Base-by-base conservation (phyloP, 2,888 invertebrate species). In the Microctonus hyperodae region DNA sequence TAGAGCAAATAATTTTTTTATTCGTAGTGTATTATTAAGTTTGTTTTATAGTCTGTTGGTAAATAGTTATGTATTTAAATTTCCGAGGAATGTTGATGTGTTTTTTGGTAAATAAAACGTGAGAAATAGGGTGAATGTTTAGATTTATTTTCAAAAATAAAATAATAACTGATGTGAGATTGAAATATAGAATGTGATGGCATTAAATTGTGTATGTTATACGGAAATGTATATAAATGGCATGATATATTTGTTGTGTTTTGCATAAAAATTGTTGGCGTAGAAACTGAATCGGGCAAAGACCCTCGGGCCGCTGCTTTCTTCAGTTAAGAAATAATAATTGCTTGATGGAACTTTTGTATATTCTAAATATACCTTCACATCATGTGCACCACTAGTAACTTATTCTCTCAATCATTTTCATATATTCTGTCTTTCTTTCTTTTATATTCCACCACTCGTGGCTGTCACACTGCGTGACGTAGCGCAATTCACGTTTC, bases 381-480 rank as follows among this genome's bases (percentile, higher is more conserved):
- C 40, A 22, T 33, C 35, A 44, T 48, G 16, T 56, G 40, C n/a
- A n/a, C n/a, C n/a, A n/a, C n/a, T n/a, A n/a, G n/a, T n/a, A n/a
- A n/a, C 67, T 68, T 66, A 65, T 68, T 68, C 68, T 65, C 65
- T 66, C 58, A 70, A 57, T 69, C 69, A 69, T 66, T 67, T 74
- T 16, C 16, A 16, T n/a, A 37, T n/a, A 7, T 16, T 44, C 16
- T 7, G n/a, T 44, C 44, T 44, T 44, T 16, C 9, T 9, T n/a
- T 44, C 16, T 44, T 20, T 44, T 16, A 16, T 44, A 44, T 16
- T n/a, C 44, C 44, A 44, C 16, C 16, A 44, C 69, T 71, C 70
- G 67, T 71, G 70, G 71, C 74, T 76, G 74, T 74, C 74, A 73
- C 71, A 69, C 70, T 68, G 53, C 50, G 64, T 65, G 70, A 72